phyloP scores from a whole-genome alignment of 1,140 invertebrate genomes.

The Spodoptera frugiperda region DNA sequence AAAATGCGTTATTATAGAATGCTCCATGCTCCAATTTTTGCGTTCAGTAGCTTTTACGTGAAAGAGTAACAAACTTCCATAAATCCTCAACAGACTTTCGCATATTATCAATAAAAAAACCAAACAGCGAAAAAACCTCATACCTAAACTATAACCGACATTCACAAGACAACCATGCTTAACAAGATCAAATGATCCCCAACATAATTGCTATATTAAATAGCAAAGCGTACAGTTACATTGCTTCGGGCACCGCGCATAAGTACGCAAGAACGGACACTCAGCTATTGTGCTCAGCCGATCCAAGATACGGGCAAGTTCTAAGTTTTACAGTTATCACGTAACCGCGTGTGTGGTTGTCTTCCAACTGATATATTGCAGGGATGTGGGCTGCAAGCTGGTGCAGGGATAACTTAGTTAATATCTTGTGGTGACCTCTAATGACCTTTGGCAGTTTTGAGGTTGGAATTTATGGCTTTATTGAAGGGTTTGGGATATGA shows the following conservation, averaged over 20 bases:
- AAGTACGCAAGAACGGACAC: slow-evolving; percentile 46
- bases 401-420: slow-evolving; percentile 21
- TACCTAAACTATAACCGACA: too few relatives aligned
- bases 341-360: slow-evolving; percentile 39
- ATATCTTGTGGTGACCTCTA: slow-evolving; percentile 3
- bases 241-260: slow-evolving; percentile 31
- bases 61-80: too few relatives aligned
- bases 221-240: slow-evolving; percentile 41
- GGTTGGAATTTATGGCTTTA: not conserved
- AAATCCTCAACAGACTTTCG: too few relatives aligned
- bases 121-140: too few relatives aligned
- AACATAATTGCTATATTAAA: slow-evolving; percentile 46
- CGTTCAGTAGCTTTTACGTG: too few relatives aligned
- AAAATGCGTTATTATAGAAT: too few relatives aligned
- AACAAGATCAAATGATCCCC: slow-evolving; percentile 15
- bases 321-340: slow-evolving; percentile 41
- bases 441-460: not conserved
- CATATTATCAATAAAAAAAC: too few relatives aligned
- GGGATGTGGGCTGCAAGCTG: slow-evolving; percentile 18
- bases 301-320: slow-evolving; percentile 44
- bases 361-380: slow-evolving; percentile 25
- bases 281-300: slow-evolving; percentile 34
- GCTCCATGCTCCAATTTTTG: too few relatives aligned
- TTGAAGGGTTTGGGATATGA: not conserved
- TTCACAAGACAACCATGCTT: not conserved